Evolutionary conservation across 1,140 invertebrate genomes (phyloP).

Genomic region (Papilio xuthus): DNA sequence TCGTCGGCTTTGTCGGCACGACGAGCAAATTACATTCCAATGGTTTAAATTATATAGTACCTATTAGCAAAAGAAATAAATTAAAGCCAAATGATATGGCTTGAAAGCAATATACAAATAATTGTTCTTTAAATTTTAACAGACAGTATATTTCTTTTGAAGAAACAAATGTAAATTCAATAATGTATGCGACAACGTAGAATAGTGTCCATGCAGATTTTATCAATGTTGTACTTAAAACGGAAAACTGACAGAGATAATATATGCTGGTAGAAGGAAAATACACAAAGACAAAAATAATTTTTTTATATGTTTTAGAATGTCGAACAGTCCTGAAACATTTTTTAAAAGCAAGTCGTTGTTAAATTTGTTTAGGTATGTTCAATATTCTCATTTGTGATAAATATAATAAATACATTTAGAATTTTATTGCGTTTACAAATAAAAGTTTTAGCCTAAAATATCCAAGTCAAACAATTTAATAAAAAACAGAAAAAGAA

Average conservation of each 20-base stretch:
- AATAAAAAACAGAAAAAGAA: slow-evolving; percentile 3
- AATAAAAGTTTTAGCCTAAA: neutral
- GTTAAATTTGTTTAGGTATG: no score
- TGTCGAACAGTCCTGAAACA: no score
- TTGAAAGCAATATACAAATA: neutral
- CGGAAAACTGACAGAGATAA: neutral
- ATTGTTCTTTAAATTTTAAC: no score
- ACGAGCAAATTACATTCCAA: neutral
- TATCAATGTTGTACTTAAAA: neutral
- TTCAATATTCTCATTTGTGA: no score
- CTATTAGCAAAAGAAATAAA: neutral
- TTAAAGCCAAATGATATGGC: neutral
- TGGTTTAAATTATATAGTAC: slow-evolving; percentile 1
- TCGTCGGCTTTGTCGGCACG: slow-evolving; percentile 4
- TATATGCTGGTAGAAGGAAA: neutral
- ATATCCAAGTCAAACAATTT: neutral
- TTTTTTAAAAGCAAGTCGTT: no score
- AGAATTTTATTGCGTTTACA: neutral
- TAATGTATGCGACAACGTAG: no score
- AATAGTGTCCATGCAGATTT: neutral
- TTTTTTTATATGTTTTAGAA: neutral
- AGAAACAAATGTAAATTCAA: no score
- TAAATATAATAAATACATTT: neutral
- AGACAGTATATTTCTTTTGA: no score
- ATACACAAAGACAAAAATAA: neutral